These are phyloP conservation scores for Cyanistes caeruleus DNA, from an alignment of 2,113 vertebrate species.

Conservation along the genomic window DNA sequence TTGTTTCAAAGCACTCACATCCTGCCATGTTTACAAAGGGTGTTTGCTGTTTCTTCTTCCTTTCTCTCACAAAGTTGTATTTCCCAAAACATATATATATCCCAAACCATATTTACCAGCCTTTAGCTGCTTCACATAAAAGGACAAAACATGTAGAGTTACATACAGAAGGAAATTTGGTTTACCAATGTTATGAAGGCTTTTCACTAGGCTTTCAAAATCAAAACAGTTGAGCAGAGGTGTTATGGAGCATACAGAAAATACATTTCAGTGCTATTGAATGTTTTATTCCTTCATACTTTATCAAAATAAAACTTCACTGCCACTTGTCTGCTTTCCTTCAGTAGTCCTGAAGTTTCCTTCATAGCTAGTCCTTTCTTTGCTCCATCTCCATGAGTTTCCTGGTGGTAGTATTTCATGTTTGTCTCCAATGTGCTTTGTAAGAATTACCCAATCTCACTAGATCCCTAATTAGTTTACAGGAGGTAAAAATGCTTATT, in stretches of 20 bases:
- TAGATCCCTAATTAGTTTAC: background rate
- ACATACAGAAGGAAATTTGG: background rate
- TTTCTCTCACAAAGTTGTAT: background rate
- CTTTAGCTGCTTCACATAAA: background rate
- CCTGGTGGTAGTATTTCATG: background rate
- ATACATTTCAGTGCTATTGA: background rate
- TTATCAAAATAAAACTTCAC: background rate
- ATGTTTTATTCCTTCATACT: background rate
- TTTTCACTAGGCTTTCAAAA: background rate
- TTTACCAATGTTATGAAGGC: background rate
- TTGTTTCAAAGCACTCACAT: background rate
- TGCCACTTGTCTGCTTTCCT: background rate
- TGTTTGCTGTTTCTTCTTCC: background rate
- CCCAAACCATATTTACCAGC: background rate
- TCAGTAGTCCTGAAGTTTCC: too few species aligned
- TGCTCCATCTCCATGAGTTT: background rate
- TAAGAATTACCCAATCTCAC: background rate
- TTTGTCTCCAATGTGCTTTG: background rate
- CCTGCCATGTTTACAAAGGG: background rate
- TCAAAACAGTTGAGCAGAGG: background rate
- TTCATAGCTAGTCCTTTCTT: background rate
- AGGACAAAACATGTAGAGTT: background rate
- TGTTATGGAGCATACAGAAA: background rate
- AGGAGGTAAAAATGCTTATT: background rate
- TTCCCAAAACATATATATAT: too few species aligned